Base-by-base conservation (phyloP, 2,888 invertebrate genomes). In the Lasius platythorax region DNA sequence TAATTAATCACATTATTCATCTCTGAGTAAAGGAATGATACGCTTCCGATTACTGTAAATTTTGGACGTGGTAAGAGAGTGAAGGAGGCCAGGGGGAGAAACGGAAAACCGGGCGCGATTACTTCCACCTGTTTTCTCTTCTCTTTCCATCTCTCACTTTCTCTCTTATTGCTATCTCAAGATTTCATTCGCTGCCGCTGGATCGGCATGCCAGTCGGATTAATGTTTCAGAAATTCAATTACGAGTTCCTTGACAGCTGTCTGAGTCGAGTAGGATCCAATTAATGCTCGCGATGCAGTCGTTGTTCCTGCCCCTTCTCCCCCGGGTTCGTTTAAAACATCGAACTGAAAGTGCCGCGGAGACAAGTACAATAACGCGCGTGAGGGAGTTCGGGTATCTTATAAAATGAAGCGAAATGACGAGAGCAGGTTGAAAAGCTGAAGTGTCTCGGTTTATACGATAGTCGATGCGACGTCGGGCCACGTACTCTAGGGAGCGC, bases 141-240 rank as follows among this genome's bases (percentile, higher is more conserved):
- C 58, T 56, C 53, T 63, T 40, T 40, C 53, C 40, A 6, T 28
- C 18, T 56, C 70, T 30, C 40, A 73, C 67, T 56, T 74, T 79
- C 74, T 12, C 73, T 85, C 84, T 72, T 63, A 78, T 40, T 56
- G 72, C 73, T 81, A 61, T 81, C 79, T 72, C 79, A 81, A 81
- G 73, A 72, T 81, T 81, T 81, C 53, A 81, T 63, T 74, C 79
- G 75, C 58, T 40, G 56, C 58, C 28, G 70, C 53, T 81, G 56
- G 83, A 81, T 81, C 79, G 79, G 79, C 73, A 46, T 81, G 73
- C 79, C 79, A 73, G 79, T 81, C 73, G 79, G 79, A 81, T 81
- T 81, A 81, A 81, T 81, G 79, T 81, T 81, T 81, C 79, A 81
- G 79, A 81, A 81, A 81, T 81, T 81, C 73, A 81, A 81, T 81